Conservation (phyloP, 2,888 invertebrate species). For the Caenorhabditis sp. region DNA sequence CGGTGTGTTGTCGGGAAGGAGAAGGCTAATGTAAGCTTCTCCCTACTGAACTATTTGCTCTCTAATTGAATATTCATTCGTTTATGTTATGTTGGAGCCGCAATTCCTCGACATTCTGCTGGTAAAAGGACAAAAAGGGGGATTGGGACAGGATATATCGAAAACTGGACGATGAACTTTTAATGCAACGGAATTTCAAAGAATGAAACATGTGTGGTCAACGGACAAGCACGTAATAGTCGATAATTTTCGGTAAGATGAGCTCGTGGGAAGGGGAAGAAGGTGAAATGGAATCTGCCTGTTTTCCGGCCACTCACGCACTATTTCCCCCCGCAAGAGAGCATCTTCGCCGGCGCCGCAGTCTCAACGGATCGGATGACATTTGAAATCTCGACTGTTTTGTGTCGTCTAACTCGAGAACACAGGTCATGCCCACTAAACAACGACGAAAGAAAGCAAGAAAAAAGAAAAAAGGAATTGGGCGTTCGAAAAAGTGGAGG, state of each 20-base stretch:
- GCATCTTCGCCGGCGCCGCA: slow-evolving; percentile 35
- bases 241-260: slow-evolving; percentile 55
- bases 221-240: slow-evolving; percentile 42
- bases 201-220: slow-evolving; percentile 12
- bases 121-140: neutral
- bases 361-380: slow-evolving; percentile 46
- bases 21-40: slow-evolving; percentile 46
- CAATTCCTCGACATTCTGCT: slow-evolving; percentile 10
- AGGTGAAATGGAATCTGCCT: slow-evolving; percentile 60
- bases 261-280: slow-evolving; percentile 55
- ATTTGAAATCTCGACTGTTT: slow-evolving; percentile 45
- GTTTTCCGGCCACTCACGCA: slow-evolving; percentile 55
- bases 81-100: slow-evolving; percentile 26
- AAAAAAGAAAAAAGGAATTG: neutral
- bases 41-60: slow-evolving; percentile 50
- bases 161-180: neutral
- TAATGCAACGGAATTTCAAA: neutral
- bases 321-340: slow-evolving; percentile 40
- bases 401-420: slow-evolving; percentile 4
- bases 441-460: neutral
- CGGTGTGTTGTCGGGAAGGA: slow-evolving; percentile 19
- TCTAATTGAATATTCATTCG: slow-evolving; percentile 56
- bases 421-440: slow-evolving; percentile 16
- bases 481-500: slow-evolving; percentile 3
- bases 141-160: neutral